Percentiles rank a stretch among this genome's conserved stretches.
Conservation (phyloP, 2,113 vertebrate species). For the Hyperopisus bebe region DNA sequence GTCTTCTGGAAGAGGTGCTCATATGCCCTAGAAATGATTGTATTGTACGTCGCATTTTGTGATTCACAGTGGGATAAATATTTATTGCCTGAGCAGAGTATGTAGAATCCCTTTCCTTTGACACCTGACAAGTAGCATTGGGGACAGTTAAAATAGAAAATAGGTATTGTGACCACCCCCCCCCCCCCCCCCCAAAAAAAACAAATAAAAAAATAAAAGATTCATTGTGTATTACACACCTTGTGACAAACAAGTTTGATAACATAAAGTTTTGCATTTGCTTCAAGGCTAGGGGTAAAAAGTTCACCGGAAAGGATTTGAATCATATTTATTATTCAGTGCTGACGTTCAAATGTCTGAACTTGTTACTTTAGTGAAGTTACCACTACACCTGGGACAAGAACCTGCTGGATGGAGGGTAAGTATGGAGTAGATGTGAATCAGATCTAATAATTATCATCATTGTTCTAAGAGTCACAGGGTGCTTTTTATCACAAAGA, state of each 20-base stretch:
- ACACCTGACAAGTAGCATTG: neutral
- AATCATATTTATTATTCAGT: constrained; percentile 1
- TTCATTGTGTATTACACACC: neutral
- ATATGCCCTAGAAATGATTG: neutral
- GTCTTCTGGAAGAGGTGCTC: neutral
- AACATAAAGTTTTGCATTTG: neutral
- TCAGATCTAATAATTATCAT: neutral
- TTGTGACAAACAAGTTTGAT: neutral
- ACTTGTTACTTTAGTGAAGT: neutral
- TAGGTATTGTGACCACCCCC: neutral
- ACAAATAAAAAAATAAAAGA: neutral
- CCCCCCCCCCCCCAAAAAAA: neutral
- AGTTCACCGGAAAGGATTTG: neutral
- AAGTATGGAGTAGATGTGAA: neutral
- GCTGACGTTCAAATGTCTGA: neutral
- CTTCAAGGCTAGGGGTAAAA: neutral
- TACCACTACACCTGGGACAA: neutral
- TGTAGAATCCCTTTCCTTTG: neutral
- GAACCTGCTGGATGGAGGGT: neutral
- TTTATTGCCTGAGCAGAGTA: neutral
- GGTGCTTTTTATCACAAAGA: neutral
- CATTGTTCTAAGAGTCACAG: neutral
- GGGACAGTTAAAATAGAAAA: neutral
- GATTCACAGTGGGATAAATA: constrained; percentile 8
- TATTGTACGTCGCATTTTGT: neutral